Conservation (phyloP, 2,888 invertebrate genomes). For the Hypomecis atomaria region DNA sequence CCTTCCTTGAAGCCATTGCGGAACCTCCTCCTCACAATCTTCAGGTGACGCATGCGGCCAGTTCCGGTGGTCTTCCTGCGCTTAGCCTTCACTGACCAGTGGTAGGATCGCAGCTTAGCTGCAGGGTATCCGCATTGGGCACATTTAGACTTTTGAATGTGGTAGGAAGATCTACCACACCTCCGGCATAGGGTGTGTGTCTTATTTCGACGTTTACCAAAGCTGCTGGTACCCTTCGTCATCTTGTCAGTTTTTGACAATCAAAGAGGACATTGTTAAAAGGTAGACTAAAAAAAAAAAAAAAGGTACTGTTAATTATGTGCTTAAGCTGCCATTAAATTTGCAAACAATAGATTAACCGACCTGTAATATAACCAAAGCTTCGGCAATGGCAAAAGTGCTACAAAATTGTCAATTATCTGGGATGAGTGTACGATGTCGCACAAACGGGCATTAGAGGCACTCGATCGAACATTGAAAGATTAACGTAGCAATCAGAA, state of each 20-base stretch:
- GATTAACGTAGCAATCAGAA: too few relatives aligned
- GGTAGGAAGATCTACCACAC: constrained; percentile 98
- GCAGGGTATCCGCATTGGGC: constrained; percentile 99
- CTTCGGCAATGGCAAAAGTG: too few relatives aligned
- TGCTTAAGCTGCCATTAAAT: too few relatives aligned
- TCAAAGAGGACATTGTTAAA: too few relatives aligned
- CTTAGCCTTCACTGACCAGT: constrained; percentile 99
- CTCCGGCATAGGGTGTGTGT: constrained; percentile 99
- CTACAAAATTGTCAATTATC: too few relatives aligned
- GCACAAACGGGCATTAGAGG: too few relatives aligned
- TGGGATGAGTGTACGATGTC: too few relatives aligned
- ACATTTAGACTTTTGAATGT: constrained; percentile 99
- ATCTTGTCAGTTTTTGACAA: constrained; percentile 81
- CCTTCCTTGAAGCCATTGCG: constrained; percentile 96
- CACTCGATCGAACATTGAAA: too few relatives aligned
- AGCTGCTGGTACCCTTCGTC: constrained; percentile 99
- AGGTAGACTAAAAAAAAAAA: too few relatives aligned
- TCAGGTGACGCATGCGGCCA: constrained; percentile 98
- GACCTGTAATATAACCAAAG: too few relatives aligned
- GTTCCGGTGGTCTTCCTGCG: constrained; percentile 99
- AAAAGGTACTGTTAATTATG: too few relatives aligned
- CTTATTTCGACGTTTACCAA: constrained; percentile 99
- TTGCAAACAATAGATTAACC: too few relatives aligned
- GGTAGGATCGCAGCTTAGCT: constrained; percentile 97
- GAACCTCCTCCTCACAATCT: constrained; percentile 95